Evolutionary conservation across 2,888 invertebrate species (phyloP), one percentile per base, ranked within the genome.

Genomic region (Iphiclides podalirius): DNA sequence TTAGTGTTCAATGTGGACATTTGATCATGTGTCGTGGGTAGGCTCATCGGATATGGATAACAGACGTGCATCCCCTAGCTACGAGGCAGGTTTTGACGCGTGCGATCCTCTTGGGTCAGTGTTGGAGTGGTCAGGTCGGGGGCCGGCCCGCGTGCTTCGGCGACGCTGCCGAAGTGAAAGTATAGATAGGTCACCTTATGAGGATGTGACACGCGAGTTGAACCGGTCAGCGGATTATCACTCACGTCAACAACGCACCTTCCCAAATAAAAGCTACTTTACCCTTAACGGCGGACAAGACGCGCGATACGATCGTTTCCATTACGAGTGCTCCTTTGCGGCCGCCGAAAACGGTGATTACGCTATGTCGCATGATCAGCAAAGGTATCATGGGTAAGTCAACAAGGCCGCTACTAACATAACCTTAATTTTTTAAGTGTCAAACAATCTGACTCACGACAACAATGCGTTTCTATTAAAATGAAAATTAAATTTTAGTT

Each of bases 151-250:
- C 35, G 81, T 87, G 54, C 60, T 85, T 61, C 80, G 89, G 58
- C 83, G 89, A 46, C 82, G 89, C 59, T 89, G 89, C 65, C 86
- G 86, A 61, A 89, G 89, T 64, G 89, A 89, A 63, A 87, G 89
- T 41, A 70, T 89, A 36, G 89, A 89, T 58, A 77, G 86, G 42
- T 87, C 88, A 57, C 86, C 88, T 40, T 88, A 81, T 64, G 88
- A 88, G 74, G 82, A 87, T 83, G 83, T 65, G 57, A 76, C 66
- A 60, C 73, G 79, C 47, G 82, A 83, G 57, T 53, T 60, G 40
- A 70, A 67, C 52, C 74, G 76, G 52, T 82, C 72, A 42, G 74
- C 75, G 49, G 84, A 80, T 59, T 65, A 67, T 52, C 62, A 64
- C 56, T 65, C 66, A 59, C 73, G 78, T 46, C 68, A 71, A 57